Conservation (phyloP, 2,888 invertebrate genomes). For the Stictocephala bisonia region DNA sequence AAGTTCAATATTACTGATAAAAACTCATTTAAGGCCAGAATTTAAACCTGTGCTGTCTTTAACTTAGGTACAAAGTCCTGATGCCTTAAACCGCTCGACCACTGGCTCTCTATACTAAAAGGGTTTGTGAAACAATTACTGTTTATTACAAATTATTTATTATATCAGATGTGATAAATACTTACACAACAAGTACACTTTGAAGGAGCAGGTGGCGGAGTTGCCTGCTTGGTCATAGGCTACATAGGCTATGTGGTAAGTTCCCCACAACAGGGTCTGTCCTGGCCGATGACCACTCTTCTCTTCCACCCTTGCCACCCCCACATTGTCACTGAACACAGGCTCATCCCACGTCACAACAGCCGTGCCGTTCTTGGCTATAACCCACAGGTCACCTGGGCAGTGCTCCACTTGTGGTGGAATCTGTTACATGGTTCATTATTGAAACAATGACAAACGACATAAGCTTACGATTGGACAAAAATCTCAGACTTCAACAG, state of each 20-base stretch:
- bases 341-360: slow-evolving; percentile 94
- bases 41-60: no score
- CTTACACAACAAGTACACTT: slow-evolving; percentile 86
- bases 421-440: slow-evolving; percentile 64
- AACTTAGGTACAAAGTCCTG: no score
- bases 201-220: slow-evolving; percentile 90
- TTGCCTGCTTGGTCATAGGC: slow-evolving; percentile 94
- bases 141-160: no score
- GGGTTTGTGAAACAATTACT: no score
- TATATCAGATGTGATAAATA: no score
- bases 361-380: slow-evolving; percentile 91
- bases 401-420: slow-evolving; percentile 90
- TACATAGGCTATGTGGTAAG: slow-evolving; percentile 93
- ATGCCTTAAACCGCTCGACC: no score
- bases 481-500: no score
- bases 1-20: no score
- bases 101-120: no score
- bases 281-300: slow-evolving; percentile 89
- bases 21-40: no score
- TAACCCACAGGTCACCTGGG: slow-evolving; percentile 94
- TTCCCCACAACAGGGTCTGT: slow-evolving; percentile 89
- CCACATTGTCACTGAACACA: slow-evolving; percentile 89
- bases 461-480: neutral
- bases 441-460: no score
- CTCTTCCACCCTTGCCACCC: slow-evolving; percentile 81